Evolutionary conservation across 2,888 invertebrate genomes (phyloP), one percentile per base, ranked within the genome.

Genomic region (Lasioglossum pauxillum): DNA sequence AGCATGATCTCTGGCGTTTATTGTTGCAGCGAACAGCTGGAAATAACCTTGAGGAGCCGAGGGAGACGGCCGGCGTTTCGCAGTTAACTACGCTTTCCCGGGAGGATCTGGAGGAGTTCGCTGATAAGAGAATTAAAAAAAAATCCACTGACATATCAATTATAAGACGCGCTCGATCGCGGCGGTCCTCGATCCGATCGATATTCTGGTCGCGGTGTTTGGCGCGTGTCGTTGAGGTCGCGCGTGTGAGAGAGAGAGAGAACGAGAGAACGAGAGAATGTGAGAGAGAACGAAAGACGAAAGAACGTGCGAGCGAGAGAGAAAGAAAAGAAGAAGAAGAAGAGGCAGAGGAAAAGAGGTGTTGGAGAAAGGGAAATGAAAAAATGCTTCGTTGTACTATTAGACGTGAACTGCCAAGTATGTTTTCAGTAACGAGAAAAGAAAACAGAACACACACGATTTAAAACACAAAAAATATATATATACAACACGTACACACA

Each of bases 11-110:
- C 14, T 67, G 44, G 41, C 57, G 16, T 82, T 71, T 38, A 5
- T 76, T 95, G 96, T 87, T 83, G 16, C 96, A 97, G 98, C 98
- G 94, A 98, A 98, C 96, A 98, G 97, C 96, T 98, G 98, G 98
- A 98, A 97, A 96, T 98, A 98, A 95, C 97, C 97, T 96, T 97
- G 95, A 90, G 86, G 82, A 87, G 89, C 41, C 53, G 73, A 71
- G 67, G 75, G 73, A 38, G 74, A 67, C 73, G 79, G 78, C 81
- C 78, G 79, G 78, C 80, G 79, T 87, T 64, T 89, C 89, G 89
- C 92, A 90, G 91, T 91, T 88, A 76, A 93, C 92, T 93, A 93
- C 93, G 94, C 94, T 94, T 94, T 93, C 91, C 91, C 91, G 90
- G 88, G 83, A 90, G 88, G 90, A 92, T 91, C 89, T 91, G 93